Evolutionary conservation across 2,888 invertebrate genomes (phyloP), one percentile per base, ranked within the genome.

Genomic region (Agrenia bidenticulata): DNA sequence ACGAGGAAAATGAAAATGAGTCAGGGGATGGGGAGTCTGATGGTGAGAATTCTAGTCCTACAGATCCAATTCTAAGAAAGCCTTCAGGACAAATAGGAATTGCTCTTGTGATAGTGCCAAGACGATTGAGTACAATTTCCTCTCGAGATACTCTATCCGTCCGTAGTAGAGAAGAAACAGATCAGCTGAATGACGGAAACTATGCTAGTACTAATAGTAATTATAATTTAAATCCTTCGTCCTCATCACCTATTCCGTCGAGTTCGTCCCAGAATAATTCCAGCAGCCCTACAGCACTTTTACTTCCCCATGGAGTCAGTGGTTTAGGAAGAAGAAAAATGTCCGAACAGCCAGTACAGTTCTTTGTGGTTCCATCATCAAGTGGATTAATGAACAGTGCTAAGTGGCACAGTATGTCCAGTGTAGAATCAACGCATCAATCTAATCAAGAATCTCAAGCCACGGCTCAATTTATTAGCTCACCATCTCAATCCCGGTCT

Each of bases 1-100:
- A 83, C 55, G 84, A 84, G 15, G 73, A 75, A 1, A 68, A 73
- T 59, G 84, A 83, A 49, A 82, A 78, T 77, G 81, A 75, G 79
- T 83, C 84, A 77, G 85, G 85, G 78, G 85, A 85, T 68, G 86
- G 86, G 66, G 86, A 87, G 87, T 65, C 85, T 85, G 84, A 83
- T 50, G 82, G 78, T 77, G 81, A 75, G 80, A 82, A 63, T 24
- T 70, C 64, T 21, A 70, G 71, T 59, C 66, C 70, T 7, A 70
- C 72, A n/a, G 74, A 73, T 72, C 76, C 74, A 19, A 76, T 76
- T 61, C 59, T 74, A n/a, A 61, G 70, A 32, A 74, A 73, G 64
- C 58, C 62, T 23, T 26, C 45, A 9, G 67, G 64, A 42, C 72
- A 73, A n/a, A 71, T 73, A 41, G 67, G 72, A 45, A 71, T 74